phyloP scores from a whole-genome alignment of 2,888 invertebrate genomes.

The Temnothorax rugatulus region DNA sequence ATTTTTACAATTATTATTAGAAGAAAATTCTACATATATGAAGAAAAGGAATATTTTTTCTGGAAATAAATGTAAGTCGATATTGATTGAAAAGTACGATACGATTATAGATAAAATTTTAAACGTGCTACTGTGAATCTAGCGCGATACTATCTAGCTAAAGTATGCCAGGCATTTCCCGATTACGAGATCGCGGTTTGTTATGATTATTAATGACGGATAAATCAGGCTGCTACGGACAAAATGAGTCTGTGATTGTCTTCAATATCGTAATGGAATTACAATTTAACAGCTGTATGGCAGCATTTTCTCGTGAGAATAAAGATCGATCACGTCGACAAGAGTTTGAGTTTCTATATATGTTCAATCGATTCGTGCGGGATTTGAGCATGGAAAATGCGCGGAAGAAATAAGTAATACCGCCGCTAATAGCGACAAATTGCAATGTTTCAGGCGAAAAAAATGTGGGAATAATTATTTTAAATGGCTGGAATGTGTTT shows the following conservation, averaged over 20 bases:
- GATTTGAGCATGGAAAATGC: slow-evolving; percentile 1
- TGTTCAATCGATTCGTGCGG: slow-evolving; percentile 9
- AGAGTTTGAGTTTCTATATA: neutral
- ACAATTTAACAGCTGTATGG: neutral
- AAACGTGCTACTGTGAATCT: neutral
- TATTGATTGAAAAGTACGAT: neutral
- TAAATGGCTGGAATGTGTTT: slow-evolving; percentile 25
- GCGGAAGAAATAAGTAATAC: slow-evolving; percentile 27
- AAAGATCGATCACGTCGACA: neutral
- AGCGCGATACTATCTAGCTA: slow-evolving; percentile 56
- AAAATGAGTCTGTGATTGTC: neutral
- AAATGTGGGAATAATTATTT: slow-evolving; percentile 45
- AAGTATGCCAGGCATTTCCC: slow-evolving; percentile 65
- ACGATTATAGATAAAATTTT: neutral
- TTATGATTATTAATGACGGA: neutral
- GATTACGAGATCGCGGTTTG: slow-evolving; percentile 63
- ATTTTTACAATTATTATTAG: neutral
- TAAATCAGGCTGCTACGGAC: slow-evolving; percentile 10
- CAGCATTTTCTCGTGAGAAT: neutral
- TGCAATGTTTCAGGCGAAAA: neutral
- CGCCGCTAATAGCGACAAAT: slow-evolving; percentile 40
- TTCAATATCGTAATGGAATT: slow-evolving; percentile 3
- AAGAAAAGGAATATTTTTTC: neutral
- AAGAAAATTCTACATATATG: neutral
- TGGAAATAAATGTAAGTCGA: neutral